Conservation (phyloP, 1,140 invertebrate species). For the Anthonomus grandis region DNA sequence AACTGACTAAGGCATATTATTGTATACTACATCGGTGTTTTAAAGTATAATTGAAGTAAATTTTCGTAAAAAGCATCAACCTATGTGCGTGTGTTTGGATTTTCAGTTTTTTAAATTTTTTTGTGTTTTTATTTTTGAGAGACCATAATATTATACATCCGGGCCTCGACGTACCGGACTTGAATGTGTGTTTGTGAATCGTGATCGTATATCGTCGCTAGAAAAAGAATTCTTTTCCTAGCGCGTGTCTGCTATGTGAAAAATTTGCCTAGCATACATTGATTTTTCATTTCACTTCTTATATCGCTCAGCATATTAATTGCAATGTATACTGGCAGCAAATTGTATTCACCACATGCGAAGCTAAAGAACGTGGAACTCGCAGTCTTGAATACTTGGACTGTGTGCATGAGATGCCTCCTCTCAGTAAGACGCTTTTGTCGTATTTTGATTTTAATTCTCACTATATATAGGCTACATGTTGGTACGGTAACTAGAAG, state of each 20-base stretch:
- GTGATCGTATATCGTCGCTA: constrained; percentile 5
- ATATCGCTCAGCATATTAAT: not conserved
- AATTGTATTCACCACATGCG: not conserved
- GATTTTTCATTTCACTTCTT: not conserved
- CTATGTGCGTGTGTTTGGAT: constrained; percentile 16
- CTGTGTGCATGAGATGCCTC: constrained; percentile 51
- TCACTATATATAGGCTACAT: constrained; percentile 1
- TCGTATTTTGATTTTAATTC: constrained; percentile 30
- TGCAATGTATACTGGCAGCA: not conserved
- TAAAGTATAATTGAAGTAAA: not conserved
- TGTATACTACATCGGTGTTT: constrained; percentile 20
- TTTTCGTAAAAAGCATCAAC: constrained; percentile 14
- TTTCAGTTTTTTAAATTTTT: constrained; percentile 15
- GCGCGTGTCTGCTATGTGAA: not conserved
- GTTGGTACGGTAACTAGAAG: constrained; percentile 18
- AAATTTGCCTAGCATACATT: constrained; percentile 5
- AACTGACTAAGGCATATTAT: constrained; percentile 1
- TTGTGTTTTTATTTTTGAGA: constrained; percentile 10
- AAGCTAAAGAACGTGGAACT: constrained; percentile 4
- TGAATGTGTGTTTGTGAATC: constrained; percentile 25
- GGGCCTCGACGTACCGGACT: constrained; percentile 29
- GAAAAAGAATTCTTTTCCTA: not conserved
- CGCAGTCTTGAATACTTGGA: constrained; percentile 54
- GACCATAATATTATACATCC: constrained; percentile 21
- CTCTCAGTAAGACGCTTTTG: constrained; percentile 42